Conservation (phyloP, 2,888 invertebrate species). For the Eupithecia insigniata region DNA sequence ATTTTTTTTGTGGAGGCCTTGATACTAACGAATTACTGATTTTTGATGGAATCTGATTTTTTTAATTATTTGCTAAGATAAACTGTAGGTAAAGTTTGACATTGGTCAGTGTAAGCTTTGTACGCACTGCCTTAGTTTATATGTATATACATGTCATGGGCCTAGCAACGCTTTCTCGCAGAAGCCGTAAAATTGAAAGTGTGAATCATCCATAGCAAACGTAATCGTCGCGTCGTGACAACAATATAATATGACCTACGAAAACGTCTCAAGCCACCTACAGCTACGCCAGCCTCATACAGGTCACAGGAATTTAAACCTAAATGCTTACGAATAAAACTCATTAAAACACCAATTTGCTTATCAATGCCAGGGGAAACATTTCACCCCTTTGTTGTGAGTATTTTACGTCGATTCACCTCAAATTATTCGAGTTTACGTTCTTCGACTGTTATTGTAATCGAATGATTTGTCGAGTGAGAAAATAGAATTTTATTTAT, state of each 20-base stretch:
- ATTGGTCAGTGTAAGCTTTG: not conserved
- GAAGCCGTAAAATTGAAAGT: constrained; percentile 20
- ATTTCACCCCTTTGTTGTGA: constrained; percentile 20
- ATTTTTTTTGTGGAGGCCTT: not conserved
- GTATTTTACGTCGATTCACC: constrained; percentile 19
- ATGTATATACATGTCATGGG: not conserved
- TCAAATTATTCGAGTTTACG: constrained; percentile 23
- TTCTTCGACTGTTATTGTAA: constrained; percentile 14
- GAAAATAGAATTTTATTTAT: constrained; percentile 27
- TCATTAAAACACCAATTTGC: constrained; percentile 66
- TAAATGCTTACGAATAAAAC: constrained; percentile 61
- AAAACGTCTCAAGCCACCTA: constrained; percentile 41
- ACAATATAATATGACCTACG: constrained; percentile 47
- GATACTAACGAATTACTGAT: not conserved
- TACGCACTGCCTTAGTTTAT: not conserved
- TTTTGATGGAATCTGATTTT: not conserved
- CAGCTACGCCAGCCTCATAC: constrained; percentile 8
- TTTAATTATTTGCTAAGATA: not conserved
- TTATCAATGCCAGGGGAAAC: constrained; percentile 50
- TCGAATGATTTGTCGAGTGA: constrained; percentile 22
- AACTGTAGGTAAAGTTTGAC: not conserved
- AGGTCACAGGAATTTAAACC: constrained; percentile 60
- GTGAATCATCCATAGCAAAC: constrained; percentile 26
- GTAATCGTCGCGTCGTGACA: constrained; percentile 32
- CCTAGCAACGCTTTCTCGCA: constrained; percentile 1